Conservation (phyloP, 2,797 vertebrate genomes). For the Dicrostonyx torquatus region DNA sequence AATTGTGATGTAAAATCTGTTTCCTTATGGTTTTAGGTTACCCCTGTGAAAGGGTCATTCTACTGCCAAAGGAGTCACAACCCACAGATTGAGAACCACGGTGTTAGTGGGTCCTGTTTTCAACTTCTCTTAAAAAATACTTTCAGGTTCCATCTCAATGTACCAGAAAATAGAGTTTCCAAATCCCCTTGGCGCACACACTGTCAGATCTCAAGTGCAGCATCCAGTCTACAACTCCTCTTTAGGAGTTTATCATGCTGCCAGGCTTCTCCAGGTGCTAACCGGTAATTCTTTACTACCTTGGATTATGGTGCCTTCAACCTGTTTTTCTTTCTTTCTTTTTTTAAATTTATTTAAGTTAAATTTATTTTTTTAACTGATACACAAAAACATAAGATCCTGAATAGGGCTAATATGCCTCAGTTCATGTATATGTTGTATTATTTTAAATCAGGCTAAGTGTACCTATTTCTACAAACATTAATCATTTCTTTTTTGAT, state of each 20-base stretch:
- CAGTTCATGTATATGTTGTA: neutral
- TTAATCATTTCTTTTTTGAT: neutral
- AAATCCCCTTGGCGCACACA: neutral
- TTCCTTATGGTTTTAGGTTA: too few relatives aligned
- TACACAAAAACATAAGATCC: neutral
- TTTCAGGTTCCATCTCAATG: neutral
- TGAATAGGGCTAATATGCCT: neutral
- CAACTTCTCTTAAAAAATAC: neutral
- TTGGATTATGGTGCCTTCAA: conserved; percentile 42
- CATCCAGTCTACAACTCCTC: neutral
- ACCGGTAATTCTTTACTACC: conserved; percentile 39
- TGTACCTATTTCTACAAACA: neutral
- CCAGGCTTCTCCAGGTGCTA: neutral
- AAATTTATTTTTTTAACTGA: neutral
- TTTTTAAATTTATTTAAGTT: neutral
- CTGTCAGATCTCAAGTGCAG: conserved; percentile 20
- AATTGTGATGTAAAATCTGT: too few relatives aligned
- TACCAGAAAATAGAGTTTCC: neutral
- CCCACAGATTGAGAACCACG: neutral
- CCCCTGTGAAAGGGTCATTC: neutral
- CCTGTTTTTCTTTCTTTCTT: neutral
- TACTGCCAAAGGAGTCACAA: neutral
- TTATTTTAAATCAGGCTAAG: neutral
- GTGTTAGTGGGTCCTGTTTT: neutral
- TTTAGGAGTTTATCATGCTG: neutral